Conservation (phyloP, 2,113 vertebrate species). For the Arenaria interpres region DNA sequence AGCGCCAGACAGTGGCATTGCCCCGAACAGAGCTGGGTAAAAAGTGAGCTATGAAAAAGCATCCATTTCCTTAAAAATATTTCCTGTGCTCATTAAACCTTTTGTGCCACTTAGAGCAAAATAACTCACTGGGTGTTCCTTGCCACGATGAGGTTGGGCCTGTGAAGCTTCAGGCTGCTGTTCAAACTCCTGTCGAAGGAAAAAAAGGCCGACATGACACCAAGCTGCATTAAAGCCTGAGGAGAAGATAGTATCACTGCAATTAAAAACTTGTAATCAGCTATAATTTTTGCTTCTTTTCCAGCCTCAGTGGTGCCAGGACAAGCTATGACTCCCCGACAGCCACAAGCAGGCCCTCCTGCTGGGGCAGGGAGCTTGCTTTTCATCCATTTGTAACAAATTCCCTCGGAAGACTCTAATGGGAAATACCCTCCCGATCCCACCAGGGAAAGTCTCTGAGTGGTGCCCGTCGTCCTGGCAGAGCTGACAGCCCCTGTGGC, state of each 20-base stretch:
- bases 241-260: neutral
- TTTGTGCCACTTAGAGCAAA: neutral
- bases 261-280: neutral
- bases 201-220: neutral
- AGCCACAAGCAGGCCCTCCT: neutral
- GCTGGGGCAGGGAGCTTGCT: neutral
- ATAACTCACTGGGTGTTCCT: neutral
- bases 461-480: rapidly evolving
- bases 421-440: neutral
- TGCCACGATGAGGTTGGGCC: rapidly evolving
- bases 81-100: neutral
- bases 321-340: neutral
- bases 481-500: neutral
- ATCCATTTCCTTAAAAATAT: neutral
- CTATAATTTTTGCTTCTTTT: neutral
- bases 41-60: neutral
- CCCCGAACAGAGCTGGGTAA: neutral
- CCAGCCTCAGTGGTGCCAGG: neutral
- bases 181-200: neutral
- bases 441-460: neutral
- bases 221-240: neutral
- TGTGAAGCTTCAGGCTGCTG: neutral
- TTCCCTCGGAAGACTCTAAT: neutral
- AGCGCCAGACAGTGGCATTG: neutral
- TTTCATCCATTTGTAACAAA: neutral